Conservation (phyloP, 2,888 invertebrate genomes). For the Monoplex corrugatus region DNA sequence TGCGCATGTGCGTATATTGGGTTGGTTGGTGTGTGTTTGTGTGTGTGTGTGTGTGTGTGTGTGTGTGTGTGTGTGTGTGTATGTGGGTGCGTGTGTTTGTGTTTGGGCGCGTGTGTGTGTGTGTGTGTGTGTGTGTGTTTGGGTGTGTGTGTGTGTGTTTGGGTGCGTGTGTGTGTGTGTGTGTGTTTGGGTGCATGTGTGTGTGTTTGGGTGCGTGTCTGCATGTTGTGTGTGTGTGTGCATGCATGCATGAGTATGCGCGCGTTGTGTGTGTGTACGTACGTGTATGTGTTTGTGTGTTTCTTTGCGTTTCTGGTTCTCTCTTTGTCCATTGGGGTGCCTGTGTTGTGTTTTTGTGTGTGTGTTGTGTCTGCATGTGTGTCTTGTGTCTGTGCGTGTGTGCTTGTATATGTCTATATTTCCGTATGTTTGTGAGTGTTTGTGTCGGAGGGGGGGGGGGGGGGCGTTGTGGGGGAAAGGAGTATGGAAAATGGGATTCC, state of each 20-base stretch:
- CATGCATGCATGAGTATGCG: background rate
- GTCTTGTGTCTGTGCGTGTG: too few relatives aligned
- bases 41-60: slow-evolving; percentile 18
- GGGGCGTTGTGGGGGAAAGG: too few relatives aligned
- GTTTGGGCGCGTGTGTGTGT: slow-evolving; percentile 16
- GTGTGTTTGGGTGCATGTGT: slow-evolving; percentile 22
- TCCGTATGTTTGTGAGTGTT: too few relatives aligned
- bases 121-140: background rate
- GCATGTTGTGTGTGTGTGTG: slow-evolving; percentile 5
- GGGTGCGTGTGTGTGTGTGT: slow-evolving; percentile 25
- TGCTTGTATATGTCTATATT: too few relatives aligned
- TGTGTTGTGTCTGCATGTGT: too few relatives aligned
- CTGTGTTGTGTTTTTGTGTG: too few relatives aligned
- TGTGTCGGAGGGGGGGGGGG: too few relatives aligned
- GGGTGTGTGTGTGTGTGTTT: background rate
- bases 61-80: slow-evolving; percentile 35
- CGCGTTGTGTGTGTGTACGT: background rate
- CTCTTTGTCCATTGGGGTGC: too few relatives aligned
- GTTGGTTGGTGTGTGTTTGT: background rate
- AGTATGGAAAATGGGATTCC: too few relatives aligned
- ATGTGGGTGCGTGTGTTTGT: background rate
- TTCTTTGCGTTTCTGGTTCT: background rate
- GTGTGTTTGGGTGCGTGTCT: background rate
- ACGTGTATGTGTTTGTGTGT: background rate
- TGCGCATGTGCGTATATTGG: too few relatives aligned